Percentiles rank a stretch among this genome's conserved stretches.
phyloP scores from a whole-genome alignment of 2,797 vertebrate genomes.

The Parambassis ranga region DNA sequence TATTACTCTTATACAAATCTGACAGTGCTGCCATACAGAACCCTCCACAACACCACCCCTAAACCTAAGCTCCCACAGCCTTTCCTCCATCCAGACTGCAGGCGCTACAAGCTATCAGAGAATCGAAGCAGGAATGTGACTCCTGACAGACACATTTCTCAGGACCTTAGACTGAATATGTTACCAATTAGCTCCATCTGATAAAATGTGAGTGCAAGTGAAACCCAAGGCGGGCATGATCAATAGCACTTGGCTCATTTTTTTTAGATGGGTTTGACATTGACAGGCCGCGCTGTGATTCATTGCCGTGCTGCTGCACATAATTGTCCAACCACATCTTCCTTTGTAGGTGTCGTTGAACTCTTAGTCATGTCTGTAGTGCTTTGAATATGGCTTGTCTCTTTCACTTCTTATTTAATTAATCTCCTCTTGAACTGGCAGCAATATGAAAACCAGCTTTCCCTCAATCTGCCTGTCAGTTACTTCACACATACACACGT shows the following conservation, averaged over 20 bases:
- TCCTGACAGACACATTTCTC: constrained; percentile 77
- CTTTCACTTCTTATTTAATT: constrained; percentile 46
- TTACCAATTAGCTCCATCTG: constrained; percentile 80
- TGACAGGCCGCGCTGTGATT: constrained; percentile 67
- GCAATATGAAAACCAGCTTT: constrained; percentile 26
- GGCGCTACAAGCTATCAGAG: constrained; percentile 71
- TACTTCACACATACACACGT: constrained; percentile 14
- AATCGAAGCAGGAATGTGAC: constrained; percentile 77
- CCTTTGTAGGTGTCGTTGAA: constrained; percentile 66
- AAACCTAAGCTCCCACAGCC: constrained; percentile 46
- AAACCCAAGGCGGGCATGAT: constrained; percentile 73
- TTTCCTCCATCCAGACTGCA: constrained; percentile 62
- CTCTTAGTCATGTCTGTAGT: constrained; percentile 44
- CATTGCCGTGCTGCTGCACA: constrained; percentile 58
- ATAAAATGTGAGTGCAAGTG: constrained; percentile 78
- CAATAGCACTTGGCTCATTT: constrained; percentile 73
- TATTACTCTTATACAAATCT: constrained; percentile 66
- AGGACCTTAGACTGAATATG: constrained; percentile 73
- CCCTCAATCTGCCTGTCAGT: constrained; percentile 36
- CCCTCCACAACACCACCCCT: constrained; percentile 2
- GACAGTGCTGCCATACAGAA: constrained; percentile 37
- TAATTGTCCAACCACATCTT: constrained; percentile 72
- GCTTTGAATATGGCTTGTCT: constrained; percentile 50
- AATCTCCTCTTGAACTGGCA: constrained; percentile 36
- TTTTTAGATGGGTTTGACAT: constrained; percentile 63